phyloP scores from a whole-genome alignment of 1,140 invertebrate genomes.

The Drosophila pallidifrons region DNA sequence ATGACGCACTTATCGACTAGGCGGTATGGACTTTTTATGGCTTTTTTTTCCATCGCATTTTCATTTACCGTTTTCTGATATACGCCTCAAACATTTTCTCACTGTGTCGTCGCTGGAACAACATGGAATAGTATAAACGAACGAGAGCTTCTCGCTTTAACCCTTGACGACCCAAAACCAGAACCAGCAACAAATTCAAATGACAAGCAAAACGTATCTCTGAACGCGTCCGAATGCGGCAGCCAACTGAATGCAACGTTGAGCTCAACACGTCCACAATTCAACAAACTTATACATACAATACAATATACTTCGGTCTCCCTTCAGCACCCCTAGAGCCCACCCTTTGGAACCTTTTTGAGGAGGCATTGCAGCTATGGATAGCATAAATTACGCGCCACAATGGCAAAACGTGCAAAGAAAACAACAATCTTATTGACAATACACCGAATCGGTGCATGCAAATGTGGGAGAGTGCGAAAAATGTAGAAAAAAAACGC shows the following conservation, averaged over 20 bases:
- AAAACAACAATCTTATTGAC: conserved; percentile 56
- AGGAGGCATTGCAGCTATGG: conserved; percentile 36
- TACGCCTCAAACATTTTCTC: conserved; percentile 79
- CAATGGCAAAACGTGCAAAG: conserved; percentile 29
- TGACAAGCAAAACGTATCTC: conserved; percentile 44
- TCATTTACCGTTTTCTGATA: conserved; percentile 76
- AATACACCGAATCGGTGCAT: conserved; percentile 64
- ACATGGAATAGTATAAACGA: conserved; percentile 44
- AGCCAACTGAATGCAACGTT: conserved; percentile 67
- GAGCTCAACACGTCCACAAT: conserved; percentile 20
- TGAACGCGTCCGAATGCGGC: conserved; percentile 55
- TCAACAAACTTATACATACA: background rate
- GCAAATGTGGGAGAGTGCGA: conserved; percentile 67
- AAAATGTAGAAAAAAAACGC: conserved; percentile 50
- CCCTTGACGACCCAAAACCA: conserved; percentile 10
- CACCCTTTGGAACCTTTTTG: conserved; percentile 12
- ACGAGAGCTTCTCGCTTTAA: conserved; percentile 15
- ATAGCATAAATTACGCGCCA: conserved; percentile 72
- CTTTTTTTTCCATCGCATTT: conserved; percentile 11
- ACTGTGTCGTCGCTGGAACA: conserved; percentile 65
- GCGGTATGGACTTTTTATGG: conserved; percentile 43
- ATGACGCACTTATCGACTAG: conserved; percentile 28
- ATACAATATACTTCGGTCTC: background rate
- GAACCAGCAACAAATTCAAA: conserved; percentile 3
- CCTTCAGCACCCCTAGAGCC: background rate